Evolutionary conservation across 2,888 invertebrate genomes (phyloP).

Genomic region (Drosophila kuntzei): DNA sequence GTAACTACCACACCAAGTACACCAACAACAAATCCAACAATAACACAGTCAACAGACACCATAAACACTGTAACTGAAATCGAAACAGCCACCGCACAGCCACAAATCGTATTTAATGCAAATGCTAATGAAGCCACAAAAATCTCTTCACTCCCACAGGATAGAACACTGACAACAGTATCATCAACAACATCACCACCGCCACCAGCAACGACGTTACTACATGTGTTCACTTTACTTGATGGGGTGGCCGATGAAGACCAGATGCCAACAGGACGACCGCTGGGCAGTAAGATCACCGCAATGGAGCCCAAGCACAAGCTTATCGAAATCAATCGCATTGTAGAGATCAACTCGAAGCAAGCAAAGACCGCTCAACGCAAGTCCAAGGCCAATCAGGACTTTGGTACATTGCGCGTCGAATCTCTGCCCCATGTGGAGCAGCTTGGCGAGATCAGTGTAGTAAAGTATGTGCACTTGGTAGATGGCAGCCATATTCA

Average conservation of each 20-base stretch:
- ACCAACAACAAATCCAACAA: slow-evolving; percentile 47
- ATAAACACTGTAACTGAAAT: slow-evolving; percentile 52
- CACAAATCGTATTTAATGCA: slow-evolving; percentile 37
- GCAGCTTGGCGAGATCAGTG: slow-evolving; percentile 90
- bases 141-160: slow-evolving; percentile 82
- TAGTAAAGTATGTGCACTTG: slow-evolving; percentile 89
- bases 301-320: slow-evolving; percentile 85
- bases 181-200: slow-evolving; percentile 66
- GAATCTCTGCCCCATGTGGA: slow-evolving; percentile 88
- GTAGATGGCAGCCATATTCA: slow-evolving; percentile 86
- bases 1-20: slow-evolving; percentile 78
- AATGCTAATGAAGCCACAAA: slow-evolving; percentile 79
- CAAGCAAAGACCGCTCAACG: slow-evolving; percentile 87
- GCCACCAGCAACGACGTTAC: slow-evolving; percentile 84
- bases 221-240: slow-evolving; percentile 86
- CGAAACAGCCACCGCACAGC: slow-evolving; percentile 51
- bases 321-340: slow-evolving; percentile 89
- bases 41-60: slow-evolving; percentile 60
- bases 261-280: slow-evolving; percentile 16
- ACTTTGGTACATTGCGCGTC: slow-evolving; percentile 86
- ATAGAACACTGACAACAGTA: slow-evolving; percentile 28
- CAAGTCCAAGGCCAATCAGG: slow-evolving; percentile 86
- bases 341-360: slow-evolving; percentile 89
- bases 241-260: slow-evolving; percentile 70
- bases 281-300: slow-evolving; percentile 42